A percentile compares a stretch with the other conserved stretches of the same genome.
Conservation (phyloP, 1,140 invertebrate species). For the Magallana ariakensis region DNA sequence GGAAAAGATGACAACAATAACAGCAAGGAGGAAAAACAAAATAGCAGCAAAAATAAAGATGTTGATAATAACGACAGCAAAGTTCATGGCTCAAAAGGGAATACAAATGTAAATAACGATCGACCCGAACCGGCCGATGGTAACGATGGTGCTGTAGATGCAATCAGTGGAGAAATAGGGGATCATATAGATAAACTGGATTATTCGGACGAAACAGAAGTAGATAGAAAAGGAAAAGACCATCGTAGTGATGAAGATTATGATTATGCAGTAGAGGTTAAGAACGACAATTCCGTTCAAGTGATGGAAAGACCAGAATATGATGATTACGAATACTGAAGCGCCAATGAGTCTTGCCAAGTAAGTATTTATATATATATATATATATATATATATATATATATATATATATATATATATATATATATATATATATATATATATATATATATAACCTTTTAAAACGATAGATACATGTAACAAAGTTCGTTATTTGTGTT, state of each 20-base stretch:
- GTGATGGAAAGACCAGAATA: not conserved
- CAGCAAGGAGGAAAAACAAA: too few species aligned
- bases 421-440: too few species aligned
- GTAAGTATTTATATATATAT: not conserved
- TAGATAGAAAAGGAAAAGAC: constrained; percentile 11
- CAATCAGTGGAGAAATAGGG: not conserved
- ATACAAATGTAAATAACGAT: too few species aligned
- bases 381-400: too few species aligned
- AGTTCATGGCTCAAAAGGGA: too few species aligned
- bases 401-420: too few species aligned
- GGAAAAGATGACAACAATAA: too few species aligned
- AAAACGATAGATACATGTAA: too few species aligned
- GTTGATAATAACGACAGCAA: too few species aligned
- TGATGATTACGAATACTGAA: constrained; percentile 10
- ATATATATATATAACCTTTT: too few species aligned
- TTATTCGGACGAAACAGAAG: constrained; percentile 24
- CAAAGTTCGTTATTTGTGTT: too few species aligned
- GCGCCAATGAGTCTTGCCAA: not conserved
- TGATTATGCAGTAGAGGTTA: constrained; percentile 6
- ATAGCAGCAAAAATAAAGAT: too few species aligned
- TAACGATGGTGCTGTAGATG: not conserved
- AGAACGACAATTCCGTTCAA: not conserved
- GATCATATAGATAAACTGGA: not conserved
- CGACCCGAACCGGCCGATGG: not conserved
- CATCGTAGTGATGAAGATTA: not conserved